Percentiles rank a stretch among this genome's conserved stretches.
phyloP scores from a whole-genome alignment of 2,113 vertebrate genomes.

The Campylorhamphus procurvoides region DNA sequence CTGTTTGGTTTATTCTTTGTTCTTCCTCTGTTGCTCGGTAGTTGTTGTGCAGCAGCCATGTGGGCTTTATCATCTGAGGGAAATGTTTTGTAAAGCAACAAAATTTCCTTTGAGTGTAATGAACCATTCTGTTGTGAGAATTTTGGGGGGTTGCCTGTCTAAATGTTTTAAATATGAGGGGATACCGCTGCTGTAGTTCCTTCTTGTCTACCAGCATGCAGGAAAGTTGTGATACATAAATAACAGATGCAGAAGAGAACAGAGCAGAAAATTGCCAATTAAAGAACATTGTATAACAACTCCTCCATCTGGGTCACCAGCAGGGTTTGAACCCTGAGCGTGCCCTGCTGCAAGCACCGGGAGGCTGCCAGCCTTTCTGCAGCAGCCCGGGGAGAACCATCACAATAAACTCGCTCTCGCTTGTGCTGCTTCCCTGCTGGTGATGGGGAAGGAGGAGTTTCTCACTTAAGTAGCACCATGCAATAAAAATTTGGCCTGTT shows the following conservation, averaged over 20 bases:
- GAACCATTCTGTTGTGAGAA: slow-evolving; percentile 41
- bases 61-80: slow-evolving; percentile 18
- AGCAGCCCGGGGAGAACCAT: not conserved
- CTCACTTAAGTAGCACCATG: not conserved
- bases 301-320: slow-evolving; percentile 65
- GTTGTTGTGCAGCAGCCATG: slow-evolving; percentile 39
- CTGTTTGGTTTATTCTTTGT: slow-evolving; percentile 40
- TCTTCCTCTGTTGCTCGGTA: slow-evolving; percentile 48
- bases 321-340: slow-evolving; percentile 41
- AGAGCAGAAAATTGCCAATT: slow-evolving; percentile 65
- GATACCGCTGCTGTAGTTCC: slow-evolving; percentile 27
- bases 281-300: slow-evolving; percentile 31
- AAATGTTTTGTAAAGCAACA: slow-evolving; percentile 37
- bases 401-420: not conserved
- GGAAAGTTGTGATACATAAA: slow-evolving; percentile 55
- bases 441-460: not conserved
- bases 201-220: slow-evolving; percentile 33
- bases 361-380: not conserved
- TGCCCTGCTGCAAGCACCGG: not conserved
- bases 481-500: not conserved
- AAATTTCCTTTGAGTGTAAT: slow-evolving; percentile 54
- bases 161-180: slow-evolving; percentile 48
- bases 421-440: not conserved
- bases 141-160: slow-evolving; percentile 38
- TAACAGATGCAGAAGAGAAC: slow-evolving; percentile 64